Evolutionary conservation across 2,797 vertebrate species (phyloP).

Genomic region (Sardinella longiceps): DNA sequence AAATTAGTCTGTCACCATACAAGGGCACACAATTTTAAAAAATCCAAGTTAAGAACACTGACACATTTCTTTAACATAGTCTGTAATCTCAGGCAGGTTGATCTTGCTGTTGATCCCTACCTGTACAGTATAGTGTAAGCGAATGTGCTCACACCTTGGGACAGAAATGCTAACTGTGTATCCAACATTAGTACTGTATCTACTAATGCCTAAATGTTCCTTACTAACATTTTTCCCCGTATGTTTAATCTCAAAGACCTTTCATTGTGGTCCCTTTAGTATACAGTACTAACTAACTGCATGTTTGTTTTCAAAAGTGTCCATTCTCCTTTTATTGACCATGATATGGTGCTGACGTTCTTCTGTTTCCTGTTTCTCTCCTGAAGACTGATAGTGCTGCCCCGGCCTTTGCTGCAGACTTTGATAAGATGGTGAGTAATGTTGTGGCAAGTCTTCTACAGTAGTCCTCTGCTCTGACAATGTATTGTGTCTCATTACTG

Average conservation of each 20-base stretch:
- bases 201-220: slow-evolving; percentile 23
- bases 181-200: slow-evolving; percentile 24
- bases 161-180: not conserved
- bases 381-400: slow-evolving; percentile 60
- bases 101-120: not conserved
- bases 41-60: not conserved
- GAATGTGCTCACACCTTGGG: not conserved
- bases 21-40: not conserved
- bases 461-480: not conserved
- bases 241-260: slow-evolving; percentile 24
- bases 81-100: not conserved
- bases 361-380: slow-evolving; percentile 36
- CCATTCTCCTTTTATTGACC: not conserved
- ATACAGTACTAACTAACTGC: slow-evolving; percentile 30
- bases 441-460: not conserved
- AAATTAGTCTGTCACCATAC: not conserved
- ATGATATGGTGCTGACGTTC: slow-evolving; percentile 20
- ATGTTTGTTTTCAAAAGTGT: slow-evolving; percentile 30
- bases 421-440: slow-evolving; percentile 76
- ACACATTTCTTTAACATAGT: not conserved
- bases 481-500: not conserved
- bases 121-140: not conserved
- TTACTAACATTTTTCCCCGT: slow-evolving; percentile 45
- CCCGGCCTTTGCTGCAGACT: slow-evolving; percentile 69
- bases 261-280: slow-evolving; percentile 14